Evolutionary conservation across 1,140 invertebrate genomes (phyloP).

Genomic region (Brachionus sp.): DNA sequence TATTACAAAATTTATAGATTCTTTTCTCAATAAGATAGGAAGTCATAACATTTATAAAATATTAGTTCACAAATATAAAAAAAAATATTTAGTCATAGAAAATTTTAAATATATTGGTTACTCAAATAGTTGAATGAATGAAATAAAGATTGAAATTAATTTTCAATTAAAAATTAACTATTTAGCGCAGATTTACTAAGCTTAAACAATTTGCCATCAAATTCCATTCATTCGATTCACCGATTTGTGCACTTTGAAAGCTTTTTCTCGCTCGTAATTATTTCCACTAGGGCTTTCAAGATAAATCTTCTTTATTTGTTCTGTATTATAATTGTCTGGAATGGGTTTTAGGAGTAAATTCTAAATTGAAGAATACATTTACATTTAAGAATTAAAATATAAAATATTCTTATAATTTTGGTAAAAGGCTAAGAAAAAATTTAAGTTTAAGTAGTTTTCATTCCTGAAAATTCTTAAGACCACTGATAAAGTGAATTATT

Average conservation of each 20-base stretch:
- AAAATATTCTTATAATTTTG: not conserved
- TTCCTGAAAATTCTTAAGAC: no score
- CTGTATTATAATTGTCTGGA: not conserved
- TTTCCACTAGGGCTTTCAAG: not conserved
- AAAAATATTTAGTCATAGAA: not conserved
- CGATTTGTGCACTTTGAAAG: conserved; percentile 26
- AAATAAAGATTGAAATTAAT: not conserved
- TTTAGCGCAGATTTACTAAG: not conserved
- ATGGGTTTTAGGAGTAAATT: conserved; percentile 9
- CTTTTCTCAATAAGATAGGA: not conserved
- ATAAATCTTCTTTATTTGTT: not conserved
- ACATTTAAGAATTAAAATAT: not conserved
- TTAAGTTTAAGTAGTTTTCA: no score
- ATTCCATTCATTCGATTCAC: not conserved
- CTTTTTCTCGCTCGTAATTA: conserved; percentile 32
- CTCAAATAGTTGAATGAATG: not conserved
- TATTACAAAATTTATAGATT: not conserved
- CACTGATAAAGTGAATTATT: no score
- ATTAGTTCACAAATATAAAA: not conserved
- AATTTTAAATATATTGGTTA: not conserved
- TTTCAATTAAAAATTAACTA: not conserved
- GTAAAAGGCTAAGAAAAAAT: not conserved
- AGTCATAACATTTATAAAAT: not conserved
- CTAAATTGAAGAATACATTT: not conserved
- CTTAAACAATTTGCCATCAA: not conserved